Evolutionary conservation across 2,888 invertebrate genomes (phyloP).

Genomic region (Pyrrhia umbra): DNA sequence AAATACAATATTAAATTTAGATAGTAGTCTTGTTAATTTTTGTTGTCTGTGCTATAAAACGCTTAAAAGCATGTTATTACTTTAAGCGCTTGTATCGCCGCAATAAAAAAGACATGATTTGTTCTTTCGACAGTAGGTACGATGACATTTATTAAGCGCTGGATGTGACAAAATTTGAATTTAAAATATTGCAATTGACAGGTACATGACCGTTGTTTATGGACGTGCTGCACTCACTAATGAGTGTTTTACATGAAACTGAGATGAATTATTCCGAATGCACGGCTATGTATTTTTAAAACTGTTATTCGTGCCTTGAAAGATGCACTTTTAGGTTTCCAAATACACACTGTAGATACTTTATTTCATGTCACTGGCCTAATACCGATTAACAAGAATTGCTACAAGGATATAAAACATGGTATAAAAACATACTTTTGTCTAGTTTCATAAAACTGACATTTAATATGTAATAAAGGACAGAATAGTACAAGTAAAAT

Average conservation of each 20-base stretch:
- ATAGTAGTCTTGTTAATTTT: constrained; percentile 19
- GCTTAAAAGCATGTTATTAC: constrained; percentile 53
- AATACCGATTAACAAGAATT: not conserved
- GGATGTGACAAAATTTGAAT: constrained; percentile 61
- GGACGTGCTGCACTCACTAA: constrained; percentile 59
- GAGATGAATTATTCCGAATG: constrained; percentile 50
- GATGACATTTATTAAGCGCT: constrained; percentile 65
- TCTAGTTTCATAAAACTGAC: constrained; percentile 36
- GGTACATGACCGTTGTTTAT: constrained; percentile 66
- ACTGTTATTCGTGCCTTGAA: constrained; percentile 16
- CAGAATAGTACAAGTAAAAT: constrained; percentile 54
- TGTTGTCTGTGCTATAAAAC: constrained; percentile 40
- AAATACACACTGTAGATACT: not conserved
- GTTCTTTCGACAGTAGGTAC: constrained; percentile 28
- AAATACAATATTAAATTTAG: constrained; percentile 30
- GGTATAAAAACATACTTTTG: constrained; percentile 11
- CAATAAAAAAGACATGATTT: constrained; percentile 44
- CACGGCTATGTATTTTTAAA: constrained; percentile 26
- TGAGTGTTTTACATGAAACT: constrained; percentile 60
- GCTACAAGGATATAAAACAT: not conserved
- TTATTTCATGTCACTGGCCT: too few relatives aligned
- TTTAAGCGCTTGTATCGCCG: constrained; percentile 26
- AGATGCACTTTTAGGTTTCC: not conserved
- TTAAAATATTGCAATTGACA: constrained; percentile 66
- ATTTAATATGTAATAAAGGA: constrained; percentile 57